Evolutionary conservation across 2,888 invertebrate genomes (phyloP).

Genomic region (Dryomyza anilis): DNA sequence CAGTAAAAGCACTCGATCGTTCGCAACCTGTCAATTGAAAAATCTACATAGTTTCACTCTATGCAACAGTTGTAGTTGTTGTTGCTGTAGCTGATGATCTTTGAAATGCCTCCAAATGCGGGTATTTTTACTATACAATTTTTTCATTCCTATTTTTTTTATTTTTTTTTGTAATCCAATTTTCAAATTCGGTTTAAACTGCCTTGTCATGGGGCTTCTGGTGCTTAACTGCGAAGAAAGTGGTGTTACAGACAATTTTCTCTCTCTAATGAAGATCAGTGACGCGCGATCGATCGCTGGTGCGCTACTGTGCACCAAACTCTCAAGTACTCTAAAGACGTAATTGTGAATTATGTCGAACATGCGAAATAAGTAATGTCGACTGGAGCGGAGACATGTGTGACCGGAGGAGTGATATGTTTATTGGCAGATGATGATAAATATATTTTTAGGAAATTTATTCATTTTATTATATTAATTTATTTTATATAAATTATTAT

Average conservation of each 20-base stretch:
- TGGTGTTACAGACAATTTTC: background rate
- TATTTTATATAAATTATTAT: too few relatives aligned
- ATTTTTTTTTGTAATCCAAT: too few relatives aligned
- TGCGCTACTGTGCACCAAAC: background rate
- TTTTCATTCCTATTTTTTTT: too few relatives aligned
- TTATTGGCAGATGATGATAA: too few relatives aligned
- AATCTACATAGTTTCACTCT: slow-evolving; percentile 20
- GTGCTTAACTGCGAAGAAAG: background rate
- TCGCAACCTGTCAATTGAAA: slow-evolving; percentile 9
- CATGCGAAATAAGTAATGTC: too few relatives aligned
- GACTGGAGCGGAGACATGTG: too few relatives aligned
- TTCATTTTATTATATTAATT: too few relatives aligned
- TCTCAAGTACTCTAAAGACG: background rate
- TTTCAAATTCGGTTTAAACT: slow-evolving; percentile 4
- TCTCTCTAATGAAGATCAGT: slow-evolving; percentile 21
- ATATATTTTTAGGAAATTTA: too few relatives aligned
- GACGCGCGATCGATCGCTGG: slow-evolving; percentile 3
- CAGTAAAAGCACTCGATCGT: too few relatives aligned
- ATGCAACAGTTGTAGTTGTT: slow-evolving; percentile 39
- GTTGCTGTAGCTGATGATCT: slow-evolving; percentile 23
- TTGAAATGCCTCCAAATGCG: slow-evolving; percentile 10
- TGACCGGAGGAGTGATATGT: too few relatives aligned
- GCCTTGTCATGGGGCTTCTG: slow-evolving; percentile 9
- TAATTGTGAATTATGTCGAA: slow-evolving; percentile 14
- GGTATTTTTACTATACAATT: background rate